phyloP scores from a whole-genome alignment of 37 sponge, comb jelly and placozoan genomes.

The Crambe crambe region DNA sequence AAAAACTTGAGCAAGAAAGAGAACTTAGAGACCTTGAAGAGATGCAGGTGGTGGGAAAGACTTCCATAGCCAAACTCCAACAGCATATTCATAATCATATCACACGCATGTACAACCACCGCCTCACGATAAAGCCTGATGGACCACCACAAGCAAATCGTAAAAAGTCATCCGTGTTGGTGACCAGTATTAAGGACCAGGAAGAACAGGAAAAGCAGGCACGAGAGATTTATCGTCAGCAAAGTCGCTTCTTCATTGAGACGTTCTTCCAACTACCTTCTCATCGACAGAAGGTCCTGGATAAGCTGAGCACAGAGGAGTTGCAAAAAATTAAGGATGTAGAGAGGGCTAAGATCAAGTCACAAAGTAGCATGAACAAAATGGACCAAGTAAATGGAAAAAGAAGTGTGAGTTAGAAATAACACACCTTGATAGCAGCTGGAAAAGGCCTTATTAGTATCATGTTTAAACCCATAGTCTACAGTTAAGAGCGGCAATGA shows the following conservation, averaged over 20 bases:
- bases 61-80: background rate
- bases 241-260: constrained; percentile 22
- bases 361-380: background rate
- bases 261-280: constrained; percentile 18
- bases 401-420: no score
- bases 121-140: background rate
- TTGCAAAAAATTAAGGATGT: background rate
- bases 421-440: no score
- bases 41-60: background rate
- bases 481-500: no score
- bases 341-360: background rate
- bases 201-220: background rate
- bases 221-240: constrained; percentile 6
- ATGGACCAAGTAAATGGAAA: no score
- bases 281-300: background rate
- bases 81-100: background rate
- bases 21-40: background rate
- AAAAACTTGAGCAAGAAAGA: background rate
- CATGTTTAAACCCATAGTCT: no score
- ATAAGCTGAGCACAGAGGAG: constrained; percentile 2
- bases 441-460: no score
- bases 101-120: constrained; percentile 8
- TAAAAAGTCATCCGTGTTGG: background rate
- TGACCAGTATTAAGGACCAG: constrained; percentile 1
- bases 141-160: no score